Base-by-base conservation (phyloP, 2,888 invertebrate genomes). In the Drosophila colorata region DNA sequence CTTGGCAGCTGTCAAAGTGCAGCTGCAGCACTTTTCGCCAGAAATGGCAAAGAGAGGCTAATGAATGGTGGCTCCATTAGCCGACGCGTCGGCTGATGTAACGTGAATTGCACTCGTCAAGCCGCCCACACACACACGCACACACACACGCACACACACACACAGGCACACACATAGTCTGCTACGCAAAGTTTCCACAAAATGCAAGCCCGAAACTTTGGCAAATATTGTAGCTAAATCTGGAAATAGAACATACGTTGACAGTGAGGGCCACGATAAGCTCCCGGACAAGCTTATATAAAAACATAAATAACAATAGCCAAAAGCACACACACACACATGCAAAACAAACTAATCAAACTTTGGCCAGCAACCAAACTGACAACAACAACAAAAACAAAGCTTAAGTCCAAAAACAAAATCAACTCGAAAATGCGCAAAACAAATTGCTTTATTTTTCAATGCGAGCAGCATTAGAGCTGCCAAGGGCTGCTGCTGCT, bases 361-460 rank as follows among this genome's bases (percentile, higher is more conserved):
- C 74, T 85, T 83, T 71, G 61, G 48, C 44, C 60, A 56, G 53
- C 66, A 69, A 49, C 59, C 63, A 40, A 65, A 74, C 51, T 53
- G 57, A 41, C 64, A 52, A 51, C 61, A 68, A 20, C 48, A 55
- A 53, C 31, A 63, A 35, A 38, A 28, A 46, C 20, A 40, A 38
- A 48, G 25, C 2, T 23, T 2, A 28, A 51, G 37, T 47, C 25
- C 44, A 35, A n/a, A 48, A 56, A 23, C 37, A 48, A 49, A 35
- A 51, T 25, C 20, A 69, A 60, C 52, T 63, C 16, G 53, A 82
- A 82, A 76, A 78, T 78, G 47, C 56, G 73, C 72, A 72, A 75
- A 85, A 86, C 69, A 88, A 85, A 85, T 85, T 86, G 78, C 88
- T 88, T 88, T 74, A 85, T 85, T 88, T 86, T 78, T 64, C 35